Conservation (phyloP, 2,888 invertebrate genomes). For the Ariolimax columbianus region DNA sequence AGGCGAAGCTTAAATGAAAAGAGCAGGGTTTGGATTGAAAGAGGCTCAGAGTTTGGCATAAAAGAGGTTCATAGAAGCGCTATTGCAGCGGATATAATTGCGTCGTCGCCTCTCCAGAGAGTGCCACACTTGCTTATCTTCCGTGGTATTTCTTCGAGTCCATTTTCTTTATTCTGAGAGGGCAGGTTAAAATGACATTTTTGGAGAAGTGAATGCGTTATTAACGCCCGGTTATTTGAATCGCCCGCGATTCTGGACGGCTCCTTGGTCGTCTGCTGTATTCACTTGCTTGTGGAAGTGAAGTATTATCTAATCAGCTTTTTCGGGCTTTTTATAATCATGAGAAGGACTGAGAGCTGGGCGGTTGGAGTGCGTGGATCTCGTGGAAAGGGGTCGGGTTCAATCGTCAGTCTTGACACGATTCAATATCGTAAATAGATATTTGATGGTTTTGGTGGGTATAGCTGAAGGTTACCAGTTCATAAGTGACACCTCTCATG, state of each 20-base stretch:
- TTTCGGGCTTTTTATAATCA: neutral
- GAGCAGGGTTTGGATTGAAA: neutral
- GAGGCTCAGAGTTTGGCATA: neutral
- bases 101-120: neutral
- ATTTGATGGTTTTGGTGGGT: no score
- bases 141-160: neutral
- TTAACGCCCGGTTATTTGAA: neutral
- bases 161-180: neutral
- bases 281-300: neutral
- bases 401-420: no score
- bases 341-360: no score
- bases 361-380: no score
- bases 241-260: neutral
- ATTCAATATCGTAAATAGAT: no score
- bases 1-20: neutral
- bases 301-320: no score
- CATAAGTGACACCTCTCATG: no score
- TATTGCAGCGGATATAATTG: neutral
- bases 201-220: neutral
- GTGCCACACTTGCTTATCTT: constrained; percentile 8
- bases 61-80: no score
- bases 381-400: no score
- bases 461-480: no score
- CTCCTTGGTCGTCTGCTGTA: neutral
- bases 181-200: constrained; percentile 2